Base-by-base conservation (phyloP, 2,888 invertebrate species). In the Drosophila lacicola region DNA sequence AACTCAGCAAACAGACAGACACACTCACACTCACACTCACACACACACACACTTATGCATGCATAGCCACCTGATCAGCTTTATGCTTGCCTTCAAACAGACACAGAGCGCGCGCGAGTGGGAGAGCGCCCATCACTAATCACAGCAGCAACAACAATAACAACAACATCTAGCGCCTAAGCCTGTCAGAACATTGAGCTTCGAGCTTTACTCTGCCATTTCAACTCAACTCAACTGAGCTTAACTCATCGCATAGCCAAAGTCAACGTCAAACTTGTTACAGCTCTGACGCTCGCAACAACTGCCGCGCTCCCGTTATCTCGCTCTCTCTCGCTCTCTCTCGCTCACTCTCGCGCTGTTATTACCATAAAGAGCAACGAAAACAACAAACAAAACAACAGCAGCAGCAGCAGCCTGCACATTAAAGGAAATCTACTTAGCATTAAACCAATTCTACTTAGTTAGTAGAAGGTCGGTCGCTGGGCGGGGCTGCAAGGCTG, bases 361-460 rank as follows among this genome's bases (percentile, higher is more conserved):
- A 65, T 78, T 66, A 61, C 57, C 75, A 64, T 68, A 69, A 62
- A 63, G 47, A 70, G 34, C 61, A 57, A 58, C 61, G 57, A 55
- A 56, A 67, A 29, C 44, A 63, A 54, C 45, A 66, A 63, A 54
- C 45, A 66, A 29, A 54, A 33, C 34, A 51, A 36, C 11, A 58
- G 17, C 61, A 46, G 17, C n/a, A 55, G 21, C 57, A 50, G 17
- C 19, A 49, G 47, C 47, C 55, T 44, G 46, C 70, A 82, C 79
- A 75, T 82, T 78, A 72, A 58, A 64, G 73, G 41, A 88, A 82
- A 82, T 88, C 82, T 85, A 88, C 82, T 82, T 82, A 82, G 66
- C 76, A 79, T 84, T 78, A 88, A 82, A 88, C 82, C 88, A 82
- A 88, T 87, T 82, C 85, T 62, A 64, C 80, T 70, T 64, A 76